These are phyloP conservation scores for Pseudolycoriella hygida DNA, from an alignment of 2,888 invertebrate genomes.

Conservation along the genomic window DNA sequence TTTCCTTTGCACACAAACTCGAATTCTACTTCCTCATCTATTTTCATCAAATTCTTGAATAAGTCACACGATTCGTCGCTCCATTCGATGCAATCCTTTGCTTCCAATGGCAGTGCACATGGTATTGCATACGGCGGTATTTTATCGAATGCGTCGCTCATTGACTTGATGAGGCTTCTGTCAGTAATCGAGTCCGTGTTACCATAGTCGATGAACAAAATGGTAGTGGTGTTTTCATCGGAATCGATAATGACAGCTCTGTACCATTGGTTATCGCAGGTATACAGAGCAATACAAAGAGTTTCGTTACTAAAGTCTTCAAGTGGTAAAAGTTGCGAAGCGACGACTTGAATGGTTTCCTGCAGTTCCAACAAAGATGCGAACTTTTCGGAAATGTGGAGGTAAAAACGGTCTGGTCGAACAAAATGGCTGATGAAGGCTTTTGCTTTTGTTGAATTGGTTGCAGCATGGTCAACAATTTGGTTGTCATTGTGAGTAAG, in stretches of 20 bases:
- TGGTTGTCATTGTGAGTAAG: no score
- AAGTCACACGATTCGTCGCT: constrained; percentile 42
- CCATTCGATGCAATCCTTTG: constrained; percentile 44
- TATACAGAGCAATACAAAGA: constrained; percentile 60
- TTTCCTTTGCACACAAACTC: constrained; percentile 24
- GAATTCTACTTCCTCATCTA: constrained; percentile 19
- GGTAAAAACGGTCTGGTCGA: constrained; percentile 57
- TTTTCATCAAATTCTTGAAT: constrained; percentile 32
- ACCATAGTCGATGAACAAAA: constrained; percentile 62
- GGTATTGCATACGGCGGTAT: constrained; percentile 39
- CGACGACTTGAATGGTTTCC: constrained; percentile 41
- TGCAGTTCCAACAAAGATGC: constrained; percentile 44
- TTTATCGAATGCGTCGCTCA: constrained; percentile 39
- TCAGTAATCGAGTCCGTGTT: constrained; percentile 59
- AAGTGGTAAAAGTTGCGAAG: constrained; percentile 33
- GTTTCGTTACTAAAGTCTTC: constrained; percentile 40
- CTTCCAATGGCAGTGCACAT: constrained; percentile 48
- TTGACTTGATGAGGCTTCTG: constrained; percentile 37
- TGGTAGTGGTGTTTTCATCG: constrained; percentile 53
- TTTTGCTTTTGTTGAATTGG: no score
- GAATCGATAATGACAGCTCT: constrained; percentile 74
- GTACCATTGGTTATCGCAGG: constrained; percentile 78
- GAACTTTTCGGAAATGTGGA: constrained; percentile 41
- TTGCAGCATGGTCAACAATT: no score
- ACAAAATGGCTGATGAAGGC: constrained; percentile 54